Evolutionary conservation across 2,113 vertebrate species (phyloP).

Genomic region (Elaphurus davidianus): DNA sequence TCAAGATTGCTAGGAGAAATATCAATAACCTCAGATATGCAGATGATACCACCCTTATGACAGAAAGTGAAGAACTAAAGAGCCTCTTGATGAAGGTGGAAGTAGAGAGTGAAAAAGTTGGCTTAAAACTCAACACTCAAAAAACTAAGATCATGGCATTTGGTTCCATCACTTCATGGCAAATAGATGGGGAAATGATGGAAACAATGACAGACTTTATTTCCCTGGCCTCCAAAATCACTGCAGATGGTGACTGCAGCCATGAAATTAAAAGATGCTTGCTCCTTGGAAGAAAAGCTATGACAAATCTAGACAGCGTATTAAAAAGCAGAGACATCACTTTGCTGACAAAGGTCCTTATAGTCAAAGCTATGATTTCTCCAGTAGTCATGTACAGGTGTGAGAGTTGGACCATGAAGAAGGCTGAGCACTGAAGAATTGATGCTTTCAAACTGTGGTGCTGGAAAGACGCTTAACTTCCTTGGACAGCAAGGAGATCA

Average conservation of each 20-base stretch:
- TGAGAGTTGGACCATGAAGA: background rate
- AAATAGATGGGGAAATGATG: background rate
- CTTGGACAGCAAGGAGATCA: background rate
- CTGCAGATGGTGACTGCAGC: background rate
- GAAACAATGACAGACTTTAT: background rate
- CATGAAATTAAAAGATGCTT: background rate
- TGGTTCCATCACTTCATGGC: background rate
- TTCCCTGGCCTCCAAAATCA: background rate
- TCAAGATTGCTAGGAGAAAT: background rate
- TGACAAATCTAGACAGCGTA: background rate
- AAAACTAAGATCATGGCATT: background rate
- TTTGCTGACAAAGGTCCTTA: background rate
- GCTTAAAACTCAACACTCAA: background rate
- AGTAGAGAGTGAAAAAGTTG: background rate
- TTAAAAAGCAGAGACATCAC: background rate
- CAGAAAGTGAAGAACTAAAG: background rate
- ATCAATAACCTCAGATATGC: background rate
- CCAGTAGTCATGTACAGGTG: background rate
- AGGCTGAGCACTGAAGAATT: background rate
- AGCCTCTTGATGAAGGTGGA: background rate
- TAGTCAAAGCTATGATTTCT: background rate
- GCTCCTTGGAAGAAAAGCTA: background rate
- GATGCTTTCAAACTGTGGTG: background rate
- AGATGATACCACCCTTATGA: background rate
- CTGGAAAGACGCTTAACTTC: background rate